A percentile compares a stretch with the other conserved stretches of the same genome.
Conservation (phyloP, 1,140 invertebrate species). For the roundworm (Caenorhabditis elegans) region DNA sequence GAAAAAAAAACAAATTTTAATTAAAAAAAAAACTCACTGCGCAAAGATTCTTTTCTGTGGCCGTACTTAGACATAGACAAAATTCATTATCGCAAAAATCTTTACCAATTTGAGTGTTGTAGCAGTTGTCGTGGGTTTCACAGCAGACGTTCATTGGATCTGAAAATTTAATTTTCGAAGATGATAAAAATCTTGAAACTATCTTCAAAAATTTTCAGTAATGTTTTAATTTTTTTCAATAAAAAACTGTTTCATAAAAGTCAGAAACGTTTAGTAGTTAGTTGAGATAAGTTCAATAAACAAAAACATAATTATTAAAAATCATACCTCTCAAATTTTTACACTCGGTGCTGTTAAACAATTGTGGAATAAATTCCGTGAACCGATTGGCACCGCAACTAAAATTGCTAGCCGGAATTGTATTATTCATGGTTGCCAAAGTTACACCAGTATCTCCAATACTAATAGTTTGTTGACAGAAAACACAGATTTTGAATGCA, state of each 20-base stretch:
- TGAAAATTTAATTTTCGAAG: too few relatives aligned
- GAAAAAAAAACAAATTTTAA: not conserved
- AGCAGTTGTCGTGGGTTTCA: not conserved
- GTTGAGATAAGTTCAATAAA: too few relatives aligned
- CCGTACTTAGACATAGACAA: not conserved
- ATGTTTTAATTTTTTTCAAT: too few relatives aligned
- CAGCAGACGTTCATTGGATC: slow-evolving; percentile 2
- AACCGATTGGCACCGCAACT: not conserved
- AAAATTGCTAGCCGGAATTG: not conserved
- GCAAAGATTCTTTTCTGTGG: not conserved
- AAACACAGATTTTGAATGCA: not conserved
- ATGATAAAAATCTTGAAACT: too few relatives aligned
- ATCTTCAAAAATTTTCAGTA: too few relatives aligned
- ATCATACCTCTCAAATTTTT: not conserved
- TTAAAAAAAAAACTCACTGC: not conserved
- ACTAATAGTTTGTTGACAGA: not conserved
- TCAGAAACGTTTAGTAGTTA: too few relatives aligned
- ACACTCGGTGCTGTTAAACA: not conserved
- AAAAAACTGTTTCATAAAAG: too few relatives aligned
- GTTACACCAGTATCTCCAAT: not conserved
- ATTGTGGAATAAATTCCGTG: not conserved
- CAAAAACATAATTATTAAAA: too few relatives aligned
- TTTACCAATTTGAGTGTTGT: not conserved
- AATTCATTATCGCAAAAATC: not conserved
- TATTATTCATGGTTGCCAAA: not conserved